Base-by-base conservation (phyloP, 2,888 invertebrate species). In the Netelia fuscicornis region DNA sequence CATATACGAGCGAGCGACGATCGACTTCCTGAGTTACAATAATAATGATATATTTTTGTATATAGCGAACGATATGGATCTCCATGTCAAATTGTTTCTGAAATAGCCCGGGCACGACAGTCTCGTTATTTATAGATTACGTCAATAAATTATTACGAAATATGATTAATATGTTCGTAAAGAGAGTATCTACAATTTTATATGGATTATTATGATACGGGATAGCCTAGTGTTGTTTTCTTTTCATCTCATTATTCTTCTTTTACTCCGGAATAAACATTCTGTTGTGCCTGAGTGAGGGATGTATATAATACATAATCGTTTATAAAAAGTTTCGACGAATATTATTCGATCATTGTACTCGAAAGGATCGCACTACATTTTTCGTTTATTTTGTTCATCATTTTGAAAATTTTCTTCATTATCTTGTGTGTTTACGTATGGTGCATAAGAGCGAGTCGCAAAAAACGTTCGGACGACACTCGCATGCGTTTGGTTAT, bases 131-230 rank as follows among this genome's bases (percentile, higher is more conserved):
- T 20, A 37, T 72, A 79, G 78, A 85, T 85, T 79, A 78, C 56
- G 74, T 82, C 60, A 82, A 85, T 85, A 85, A 85, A 85, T 85
- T 82, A 85, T 85, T 79, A 85, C 82, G 78, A 85, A 85, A 79
- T 79, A 85, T 60, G 60, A 82, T 75, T 78, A 78, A 82, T 85
- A 82, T 78, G 76, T 78, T 84, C 78, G 70, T 65, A 65, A 23
- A 52, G 52, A 76, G 78, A 65, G 70, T 85, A 85, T 85, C 85
- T 82, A 85, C 78, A 78, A 65, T 75, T 78, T 79, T 23, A 62
- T 81, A 79, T 48, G 68, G 52, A 81, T 79, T 44, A 56, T 70
- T 67, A 82, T 74, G 75, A 75, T 77, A 65, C 48, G 44, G 54
- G 65, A 70, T 85, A 75, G 74, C 72, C 84, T 60, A 77, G 60